Evolutionary conservation across 2,888 invertebrate species (phyloP), one percentile per base, ranked within the genome.

Genomic region (Andrena fulva): DNA sequence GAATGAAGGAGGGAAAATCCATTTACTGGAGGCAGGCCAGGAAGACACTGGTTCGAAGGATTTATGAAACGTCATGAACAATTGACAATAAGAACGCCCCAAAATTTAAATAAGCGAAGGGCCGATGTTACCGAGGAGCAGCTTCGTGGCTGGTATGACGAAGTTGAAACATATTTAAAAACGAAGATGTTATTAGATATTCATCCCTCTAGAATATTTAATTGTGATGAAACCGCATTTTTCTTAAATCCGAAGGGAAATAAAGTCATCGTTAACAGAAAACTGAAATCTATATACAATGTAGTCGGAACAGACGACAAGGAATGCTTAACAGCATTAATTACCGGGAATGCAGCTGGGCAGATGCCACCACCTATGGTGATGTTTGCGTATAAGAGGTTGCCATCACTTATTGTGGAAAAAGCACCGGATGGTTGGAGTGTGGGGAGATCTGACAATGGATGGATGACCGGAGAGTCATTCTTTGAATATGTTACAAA

Each of bases 401-500:
- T 42, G n/a, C 63, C 63, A 42, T 24, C 35, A 42, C 12, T 8
- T 1, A 63, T 63, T 24, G 20, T 7, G 2, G 62, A 63, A 1
- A 63, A 63, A 35, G 20, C n/a, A 31, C 62, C 62, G 2, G 10
- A 20, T 3, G 35, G 20, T 33, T 63, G 63, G 63, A 63, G 33
- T 7, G 16, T 35, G 7, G 63, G 35, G 0, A 63, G 12, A 63
- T 63, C 42, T 1, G 63, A 42, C 0, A 63, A n/a, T 63, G 42
- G 42, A n/a, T 63, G 42, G 63, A 63, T 63, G 63, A 12, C 35
- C 5, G 63, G 63, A 42, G 42, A 63, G 42, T 24, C 35, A 24
- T 63, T 63, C 42, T 42, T 35, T 12, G 42, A 63, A 42, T 63
- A 63, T 24, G 2, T 63, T 12, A 33, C 63, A 3, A 63, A 63